phyloP scores from a whole-genome alignment of 2,888 invertebrate species.

The Micropterix aruncella region DNA sequence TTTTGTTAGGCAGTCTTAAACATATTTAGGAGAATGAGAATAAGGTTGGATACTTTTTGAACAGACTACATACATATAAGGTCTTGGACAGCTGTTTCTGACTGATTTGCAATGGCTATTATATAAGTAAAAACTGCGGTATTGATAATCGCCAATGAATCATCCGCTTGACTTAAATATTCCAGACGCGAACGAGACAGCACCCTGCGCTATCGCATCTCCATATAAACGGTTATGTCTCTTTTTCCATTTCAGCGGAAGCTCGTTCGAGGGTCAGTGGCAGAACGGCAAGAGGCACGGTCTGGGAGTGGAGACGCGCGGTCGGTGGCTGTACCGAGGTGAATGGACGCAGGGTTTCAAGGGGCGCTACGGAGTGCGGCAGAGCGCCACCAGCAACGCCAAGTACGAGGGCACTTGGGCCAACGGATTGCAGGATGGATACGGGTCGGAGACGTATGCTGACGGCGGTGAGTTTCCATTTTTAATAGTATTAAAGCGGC shows the following conservation, averaged over 20 bases:
- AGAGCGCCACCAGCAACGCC: slow-evolving; percentile 88
- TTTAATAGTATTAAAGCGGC: too few species aligned
- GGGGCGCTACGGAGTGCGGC: slow-evolving; percentile 94
- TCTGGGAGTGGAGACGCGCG: slow-evolving; percentile 91
- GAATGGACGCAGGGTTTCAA: slow-evolving; percentile 99
- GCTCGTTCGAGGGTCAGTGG: slow-evolving; percentile 97
- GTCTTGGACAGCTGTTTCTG: too few species aligned
- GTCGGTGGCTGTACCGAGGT: slow-evolving; percentile 93
- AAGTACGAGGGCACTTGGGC: slow-evolving; percentile 99
- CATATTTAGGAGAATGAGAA: too few species aligned
- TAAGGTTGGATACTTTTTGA: too few species aligned
- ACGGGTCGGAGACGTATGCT: slow-evolving; percentile 98
- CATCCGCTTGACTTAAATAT: too few species aligned
- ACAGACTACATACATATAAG: too few species aligned
- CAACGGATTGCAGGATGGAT: slow-evolving; percentile 96
- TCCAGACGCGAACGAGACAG: too few species aligned
- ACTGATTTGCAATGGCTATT: too few species aligned
- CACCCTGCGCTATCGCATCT: too few species aligned
- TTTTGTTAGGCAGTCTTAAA: too few species aligned
- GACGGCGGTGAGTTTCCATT: slow-evolving; percentile 76
- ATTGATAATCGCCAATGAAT: too few species aligned
- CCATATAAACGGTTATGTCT: not conserved
- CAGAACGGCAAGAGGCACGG: slow-evolving; percentile 98
- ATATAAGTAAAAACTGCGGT: too few species aligned
- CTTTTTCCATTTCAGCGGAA: slow-evolving; percentile 54